Conservation (phyloP, 2,888 invertebrate species). For the Cotesia congregata region DNA sequence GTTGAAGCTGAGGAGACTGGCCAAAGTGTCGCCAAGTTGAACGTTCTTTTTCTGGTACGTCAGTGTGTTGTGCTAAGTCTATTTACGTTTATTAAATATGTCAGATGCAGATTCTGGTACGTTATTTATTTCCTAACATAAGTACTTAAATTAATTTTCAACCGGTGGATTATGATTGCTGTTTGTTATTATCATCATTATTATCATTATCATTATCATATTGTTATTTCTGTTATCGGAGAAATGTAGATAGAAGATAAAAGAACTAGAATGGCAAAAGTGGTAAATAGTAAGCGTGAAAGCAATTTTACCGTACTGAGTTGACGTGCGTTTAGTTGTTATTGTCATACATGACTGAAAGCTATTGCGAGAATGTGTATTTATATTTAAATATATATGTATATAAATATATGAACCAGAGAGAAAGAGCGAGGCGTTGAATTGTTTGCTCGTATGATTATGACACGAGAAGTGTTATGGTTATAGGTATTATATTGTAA, state of each 20-base stretch:
- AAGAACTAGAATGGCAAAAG: not conserved
- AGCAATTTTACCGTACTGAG: not conserved
- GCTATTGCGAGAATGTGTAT: not conserved
- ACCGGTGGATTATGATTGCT: not conserved
- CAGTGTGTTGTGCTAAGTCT: constrained; percentile 47
- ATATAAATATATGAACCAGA: not conserved
- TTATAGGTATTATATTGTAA: not conserved
- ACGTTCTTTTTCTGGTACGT: constrained; percentile 43
- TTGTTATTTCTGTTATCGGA: not conserved
- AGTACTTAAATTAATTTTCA: no score
- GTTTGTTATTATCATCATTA: not conserved
- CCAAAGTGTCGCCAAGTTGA: constrained; percentile 59
- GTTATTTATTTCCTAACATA: constrained; percentile 31
- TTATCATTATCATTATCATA: not conserved
- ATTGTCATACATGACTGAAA: constrained; percentile 28
- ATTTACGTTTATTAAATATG: constrained; percentile 53
- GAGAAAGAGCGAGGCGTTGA: not conserved
- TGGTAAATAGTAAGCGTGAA: not conserved
- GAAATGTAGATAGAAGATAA: constrained; percentile 3
- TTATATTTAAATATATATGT: not conserved
- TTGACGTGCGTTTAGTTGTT: not conserved
- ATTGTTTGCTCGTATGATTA: constrained; percentile 18
- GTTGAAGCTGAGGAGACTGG: constrained; percentile 38
- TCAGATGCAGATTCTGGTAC: constrained; percentile 61
- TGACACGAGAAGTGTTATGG: constrained; percentile 26